Conservation (phyloP, 2,797 vertebrate species). For the Melanotaenia maccullochi region DNA sequence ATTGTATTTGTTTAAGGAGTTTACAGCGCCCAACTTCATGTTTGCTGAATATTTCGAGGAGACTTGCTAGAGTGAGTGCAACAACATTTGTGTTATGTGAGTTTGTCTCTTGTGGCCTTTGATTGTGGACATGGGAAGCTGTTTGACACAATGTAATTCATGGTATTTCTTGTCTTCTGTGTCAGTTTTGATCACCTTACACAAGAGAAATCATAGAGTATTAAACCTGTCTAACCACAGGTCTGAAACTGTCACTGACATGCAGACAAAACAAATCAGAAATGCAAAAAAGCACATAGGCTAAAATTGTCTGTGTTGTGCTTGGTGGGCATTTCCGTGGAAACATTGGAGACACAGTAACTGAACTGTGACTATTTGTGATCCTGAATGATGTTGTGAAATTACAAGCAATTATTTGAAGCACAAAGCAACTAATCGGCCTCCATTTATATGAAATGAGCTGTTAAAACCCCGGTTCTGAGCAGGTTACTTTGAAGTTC, state of each 20-base stretch:
- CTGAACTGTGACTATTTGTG: constrained; percentile 20
- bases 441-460: constrained; percentile 65
- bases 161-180: constrained; percentile 49
- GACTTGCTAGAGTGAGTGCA: constrained; percentile 32
- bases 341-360: constrained; percentile 39
- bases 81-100: constrained; percentile 44
- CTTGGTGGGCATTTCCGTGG: constrained; percentile 42
- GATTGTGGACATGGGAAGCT: constrained; percentile 35
- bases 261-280: constrained; percentile 64
- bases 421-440: constrained; percentile 55
- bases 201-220: constrained; percentile 39
- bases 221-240: constrained; percentile 54
- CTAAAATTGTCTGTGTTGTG: constrained; percentile 38
- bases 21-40: constrained; percentile 50
- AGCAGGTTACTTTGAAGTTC: constrained; percentile 30
- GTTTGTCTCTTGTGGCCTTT: constrained; percentile 42
- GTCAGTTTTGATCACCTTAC: constrained; percentile 50
- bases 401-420: constrained; percentile 47
- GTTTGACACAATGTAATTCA: constrained; percentile 26
- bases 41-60: constrained; percentile 66
- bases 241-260: constrained; percentile 49
- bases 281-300: constrained; percentile 20
- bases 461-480: constrained; percentile 47
- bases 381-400: constrained; percentile 48
- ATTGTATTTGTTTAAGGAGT: constrained; percentile 64